Base-by-base conservation (phyloP, 2,888 invertebrate species). In the Drosophila lutescens region DNA sequence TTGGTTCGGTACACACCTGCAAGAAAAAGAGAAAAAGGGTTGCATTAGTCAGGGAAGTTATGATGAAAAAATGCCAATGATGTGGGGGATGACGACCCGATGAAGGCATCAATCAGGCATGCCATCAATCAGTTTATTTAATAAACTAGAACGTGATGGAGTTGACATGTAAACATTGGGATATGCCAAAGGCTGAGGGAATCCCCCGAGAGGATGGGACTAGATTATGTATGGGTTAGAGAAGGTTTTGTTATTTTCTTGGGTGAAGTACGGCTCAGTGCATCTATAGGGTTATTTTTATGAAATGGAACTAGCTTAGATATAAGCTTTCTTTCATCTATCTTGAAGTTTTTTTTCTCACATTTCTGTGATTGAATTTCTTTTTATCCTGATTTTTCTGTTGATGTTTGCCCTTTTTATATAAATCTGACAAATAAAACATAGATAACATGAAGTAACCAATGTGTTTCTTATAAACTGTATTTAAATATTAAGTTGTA, bases 81-180 rank as follows among this genome's bases (percentile, higher is more conserved):
- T 20, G 26, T 20, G 9, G 49, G 47, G 34, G 43, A 47, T 66
- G 77, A 70, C 66, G 75, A 56, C 61, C 59, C 62, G 63, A 50
- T 80, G 79, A 78, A 79, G 67, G 69, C 69, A 65, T 82, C 84
- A 84, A 84, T 82, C 82, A 80, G 71, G 78, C 85, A 65, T 73
- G 79, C 77, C 75, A 84, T 82, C 82, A 84, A 82, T 82, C 84
- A 82, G 82, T 77, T 81, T 77, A 81, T 78, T 81, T 79, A 84
- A 82, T 84, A 80, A 83, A 77, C 76, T 55, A 71, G 66, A 65
- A 79, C 59, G 69, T 67, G 66, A 66, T 72, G 61, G 26, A 74
- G 58, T 66, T 55, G 71, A 72, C 56, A 43, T 63, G 47, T 61
- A 46, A 61, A 43, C 62, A 66, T 20, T 57, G 43, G 12, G 40